phyloP scores from a whole-genome alignment of 1,140 invertebrate genomes.

The Thereuonema tuberculata region DNA sequence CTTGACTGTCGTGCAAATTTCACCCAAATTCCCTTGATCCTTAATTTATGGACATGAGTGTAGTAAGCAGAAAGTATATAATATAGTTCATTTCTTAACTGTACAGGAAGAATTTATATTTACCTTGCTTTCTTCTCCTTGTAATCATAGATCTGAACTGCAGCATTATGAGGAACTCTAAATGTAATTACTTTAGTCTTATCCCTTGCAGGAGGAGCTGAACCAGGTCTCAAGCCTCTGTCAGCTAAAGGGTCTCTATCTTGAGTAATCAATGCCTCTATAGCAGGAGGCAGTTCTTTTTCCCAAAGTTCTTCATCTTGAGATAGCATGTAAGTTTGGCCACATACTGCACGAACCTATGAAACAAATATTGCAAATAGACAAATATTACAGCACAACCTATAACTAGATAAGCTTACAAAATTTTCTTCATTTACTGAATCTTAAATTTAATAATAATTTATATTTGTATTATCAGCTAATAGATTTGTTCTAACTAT shows the following conservation, averaged over 20 bases:
- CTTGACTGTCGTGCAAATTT: too few species aligned
- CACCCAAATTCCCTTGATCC: too few species aligned
- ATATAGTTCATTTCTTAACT: background rate
- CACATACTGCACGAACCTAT: constrained; percentile 35
- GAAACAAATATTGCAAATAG: constrained; percentile 3
- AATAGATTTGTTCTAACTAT: too few species aligned
- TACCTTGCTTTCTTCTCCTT: constrained; percentile 39
- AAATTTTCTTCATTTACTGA: too few species aligned
- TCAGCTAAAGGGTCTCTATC: constrained; percentile 34
- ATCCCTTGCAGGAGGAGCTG: constrained; percentile 20
- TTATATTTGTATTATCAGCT: too few species aligned
- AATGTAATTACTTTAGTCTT: constrained; percentile 35
- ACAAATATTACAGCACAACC: too few species aligned
- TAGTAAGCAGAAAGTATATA: background rate
- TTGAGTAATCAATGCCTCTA: constrained; percentile 30
- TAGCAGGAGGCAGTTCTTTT: constrained; percentile 33
- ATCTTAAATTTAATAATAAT: too few species aligned
- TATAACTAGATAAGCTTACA: too few species aligned
- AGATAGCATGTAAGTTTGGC: constrained; percentile 39
- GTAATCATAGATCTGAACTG: constrained; percentile 41
- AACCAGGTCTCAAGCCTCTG: constrained; percentile 19
- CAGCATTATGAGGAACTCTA: constrained; percentile 41
- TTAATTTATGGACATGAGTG: too few species aligned
- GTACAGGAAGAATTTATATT: background rate
- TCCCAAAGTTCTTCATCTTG: constrained; percentile 41